These are phyloP conservation scores for Helicolenus hilgendorfi DNA, from an alignment of 2,797 vertebrate species.

Conservation along the genomic window DNA sequence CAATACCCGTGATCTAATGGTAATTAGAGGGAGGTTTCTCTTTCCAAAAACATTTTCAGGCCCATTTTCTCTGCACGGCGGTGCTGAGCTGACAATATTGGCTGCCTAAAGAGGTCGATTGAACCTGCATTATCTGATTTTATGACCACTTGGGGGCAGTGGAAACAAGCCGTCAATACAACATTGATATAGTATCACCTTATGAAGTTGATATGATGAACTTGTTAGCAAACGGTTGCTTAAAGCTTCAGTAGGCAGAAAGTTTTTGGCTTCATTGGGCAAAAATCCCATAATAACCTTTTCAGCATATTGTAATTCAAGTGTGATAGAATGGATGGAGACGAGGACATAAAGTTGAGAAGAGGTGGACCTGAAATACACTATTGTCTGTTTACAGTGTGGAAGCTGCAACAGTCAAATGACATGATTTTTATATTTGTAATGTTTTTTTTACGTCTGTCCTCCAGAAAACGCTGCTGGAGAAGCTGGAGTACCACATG, in stretches of 20 bases:
- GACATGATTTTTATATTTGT: too few species aligned
- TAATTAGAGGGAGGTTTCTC: background rate
- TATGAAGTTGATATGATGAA: background rate
- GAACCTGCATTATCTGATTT: background rate
- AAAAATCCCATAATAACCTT: too few species aligned
- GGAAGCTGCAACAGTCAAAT: too few species aligned
- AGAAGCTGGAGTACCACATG: too few species aligned
- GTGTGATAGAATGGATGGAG: too few species aligned
- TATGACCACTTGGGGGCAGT: background rate
- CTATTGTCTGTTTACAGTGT: fast-evolving
- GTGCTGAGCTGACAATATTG: background rate
- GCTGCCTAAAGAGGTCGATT: background rate
- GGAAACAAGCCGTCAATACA: background rate
- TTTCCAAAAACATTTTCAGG: background rate
- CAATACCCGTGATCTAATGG: background rate
- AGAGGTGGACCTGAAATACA: too few species aligned
- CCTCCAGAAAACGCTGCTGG: too few species aligned
- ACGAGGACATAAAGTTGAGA: too few species aligned
- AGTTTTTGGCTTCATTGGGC: fast-evolving
- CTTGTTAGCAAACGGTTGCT: too few species aligned
- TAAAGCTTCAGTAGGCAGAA: too few species aligned
- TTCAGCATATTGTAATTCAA: too few species aligned
- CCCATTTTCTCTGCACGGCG: background rate
- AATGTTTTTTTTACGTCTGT: too few species aligned
- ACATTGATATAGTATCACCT: background rate